These are phyloP conservation scores for Limnephilus marmoratus DNA, from an alignment of 2,888 invertebrate genomes.

Conservation along the genomic window DNA sequence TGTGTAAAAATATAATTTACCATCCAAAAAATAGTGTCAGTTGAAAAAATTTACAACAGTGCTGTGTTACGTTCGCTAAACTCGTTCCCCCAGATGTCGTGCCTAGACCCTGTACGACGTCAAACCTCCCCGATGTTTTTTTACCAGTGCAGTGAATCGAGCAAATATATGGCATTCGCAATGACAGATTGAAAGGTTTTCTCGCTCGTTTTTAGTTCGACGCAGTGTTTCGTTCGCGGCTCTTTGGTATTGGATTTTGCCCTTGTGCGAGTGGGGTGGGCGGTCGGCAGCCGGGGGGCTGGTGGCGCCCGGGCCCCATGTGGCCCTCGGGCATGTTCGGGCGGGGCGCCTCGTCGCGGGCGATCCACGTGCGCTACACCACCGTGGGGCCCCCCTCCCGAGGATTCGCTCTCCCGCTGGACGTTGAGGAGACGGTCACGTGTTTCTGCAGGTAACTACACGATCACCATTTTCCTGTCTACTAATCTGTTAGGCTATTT, in stretches of 20 bases:
- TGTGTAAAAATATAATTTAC: neutral
- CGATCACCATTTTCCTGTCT: neutral
- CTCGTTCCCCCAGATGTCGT: neutral
- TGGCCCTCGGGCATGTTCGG: conserved; percentile 66
- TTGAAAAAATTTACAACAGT: neutral
- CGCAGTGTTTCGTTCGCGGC: conserved; percentile 22
- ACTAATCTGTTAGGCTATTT: neutral
- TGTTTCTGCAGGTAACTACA: conserved; percentile 86
- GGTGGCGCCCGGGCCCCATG: conserved; percentile 47
- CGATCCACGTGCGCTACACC: conserved; percentile 74
- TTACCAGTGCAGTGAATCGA: conserved; percentile 12
- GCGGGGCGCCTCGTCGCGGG: conserved; percentile 68
- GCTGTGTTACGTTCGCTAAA: neutral
- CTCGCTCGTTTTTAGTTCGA: neutral
- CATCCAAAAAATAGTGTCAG: neutral
- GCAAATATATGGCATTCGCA: neutral
- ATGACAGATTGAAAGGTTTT: neutral
- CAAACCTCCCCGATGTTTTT: neutral
- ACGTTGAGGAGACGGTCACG: conserved; percentile 84
- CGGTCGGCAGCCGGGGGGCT: conserved; percentile 15
- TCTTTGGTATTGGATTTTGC: neutral
- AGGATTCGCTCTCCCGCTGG: conserved; percentile 78
- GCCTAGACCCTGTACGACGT: neutral
- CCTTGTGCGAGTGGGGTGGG: neutral
- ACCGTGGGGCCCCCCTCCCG: conserved; percentile 70